A percentile compares a stretch with the other conserved stretches of the same genome.
These are phyloP conservation scores for Scartelaos histophorus DNA, from an alignment of 2,113 vertebrate species.

Conservation along the genomic window DNA sequence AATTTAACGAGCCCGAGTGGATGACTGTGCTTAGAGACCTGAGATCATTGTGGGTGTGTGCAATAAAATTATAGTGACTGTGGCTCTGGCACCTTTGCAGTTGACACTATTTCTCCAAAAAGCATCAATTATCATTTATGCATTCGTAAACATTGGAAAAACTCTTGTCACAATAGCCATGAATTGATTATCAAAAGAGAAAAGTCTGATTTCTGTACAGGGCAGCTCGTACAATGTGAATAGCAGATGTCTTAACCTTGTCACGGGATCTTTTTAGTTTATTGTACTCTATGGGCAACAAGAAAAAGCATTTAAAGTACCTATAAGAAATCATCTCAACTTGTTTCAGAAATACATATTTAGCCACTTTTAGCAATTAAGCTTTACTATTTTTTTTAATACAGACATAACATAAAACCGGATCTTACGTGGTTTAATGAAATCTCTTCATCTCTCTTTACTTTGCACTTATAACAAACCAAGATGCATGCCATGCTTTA, in stretches of 20 bases:
- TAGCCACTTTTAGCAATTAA: background rate
- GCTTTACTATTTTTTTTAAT: background rate
- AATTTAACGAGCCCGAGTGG: background rate
- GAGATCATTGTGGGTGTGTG: constrained; percentile 1
- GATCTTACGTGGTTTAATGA: too few species aligned
- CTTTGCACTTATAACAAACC: too few species aligned
- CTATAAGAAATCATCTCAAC: background rate
- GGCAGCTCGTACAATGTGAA: background rate
- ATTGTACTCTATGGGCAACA: background rate
- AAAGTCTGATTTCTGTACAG: background rate
- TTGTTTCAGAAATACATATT: background rate
- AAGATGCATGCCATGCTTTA: too few species aligned
- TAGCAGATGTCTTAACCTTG: constrained; percentile 5
- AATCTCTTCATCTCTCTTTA: too few species aligned
- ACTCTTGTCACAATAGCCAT: background rate
- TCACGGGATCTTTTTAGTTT: background rate
- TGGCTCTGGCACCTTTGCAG: constrained; percentile 22
- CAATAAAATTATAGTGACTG: constrained; percentile 32
- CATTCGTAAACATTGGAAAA: constrained; percentile 34
- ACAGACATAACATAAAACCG: too few species aligned
- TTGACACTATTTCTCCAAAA: constrained; percentile 53
- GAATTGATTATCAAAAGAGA: background rate
- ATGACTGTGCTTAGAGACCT: constrained; percentile 9
- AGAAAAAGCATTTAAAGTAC: background rate
- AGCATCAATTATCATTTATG: constrained; percentile 45